Evolutionary conservation across 1,140 invertebrate species (phyloP), one percentile per base, ranked within the genome.

Genomic region (Lineus longissimus): DNA sequence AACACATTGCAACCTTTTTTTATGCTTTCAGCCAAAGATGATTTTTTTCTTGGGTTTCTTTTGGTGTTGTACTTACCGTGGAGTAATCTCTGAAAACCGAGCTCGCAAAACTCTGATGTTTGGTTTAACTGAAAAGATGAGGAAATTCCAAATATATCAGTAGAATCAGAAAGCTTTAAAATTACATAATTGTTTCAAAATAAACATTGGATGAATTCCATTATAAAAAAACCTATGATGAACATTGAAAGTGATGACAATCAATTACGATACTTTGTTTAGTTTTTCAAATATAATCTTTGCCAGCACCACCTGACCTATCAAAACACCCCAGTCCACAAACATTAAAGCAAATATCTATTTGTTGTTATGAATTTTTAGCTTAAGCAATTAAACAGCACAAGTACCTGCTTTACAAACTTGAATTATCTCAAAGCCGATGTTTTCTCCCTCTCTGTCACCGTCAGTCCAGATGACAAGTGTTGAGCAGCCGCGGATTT

Each of bases 391-490:
- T n/a, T n/a, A n/a, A n/a, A n/a, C n/a, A n/a, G n/a, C n/a, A 51
- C 29, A 61, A 54, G 71, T 75, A 78, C 79, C 78, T 71, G 74
- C 73, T 68, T 82, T 85, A 76, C 97, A 99, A 4, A 98, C 93
- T 68, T 94, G 82, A 60, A 98, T 96, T 13, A 99, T 89, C 87
- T 99, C 96, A 87, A 89, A 97, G 1, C 97, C 97, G 82, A 99
- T 99, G 80, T 98, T 98, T 86, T 99, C 97, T 61, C 97, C 97
- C 87, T 99, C 97, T 84, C 97, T 88, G 86, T 99, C 97, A 86
- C 97, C 97, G 95, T 99, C 97, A 36, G 97, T 99, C 97, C 97
- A 99, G 70, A 99, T 95, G 23, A 99, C 91, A 9, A 99, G 83
- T 0, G 87, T 87, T 62, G 89, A 81, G 74, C 91, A 93, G n/a